Conservation (phyloP, 2,797 vertebrate genomes). For the Takifugu ocellatus region DNA sequence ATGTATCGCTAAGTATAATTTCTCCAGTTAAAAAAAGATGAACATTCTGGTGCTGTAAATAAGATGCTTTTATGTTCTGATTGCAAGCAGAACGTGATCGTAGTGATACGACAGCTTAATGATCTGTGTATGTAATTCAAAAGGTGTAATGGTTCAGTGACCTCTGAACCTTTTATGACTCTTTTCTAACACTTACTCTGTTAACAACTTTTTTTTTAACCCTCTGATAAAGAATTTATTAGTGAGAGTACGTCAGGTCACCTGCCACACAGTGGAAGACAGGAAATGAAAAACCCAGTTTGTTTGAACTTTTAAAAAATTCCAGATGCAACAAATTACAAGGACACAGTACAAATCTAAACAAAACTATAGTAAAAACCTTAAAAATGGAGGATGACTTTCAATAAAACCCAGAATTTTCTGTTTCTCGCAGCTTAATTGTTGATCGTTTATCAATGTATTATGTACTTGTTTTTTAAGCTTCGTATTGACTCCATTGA, state of each 20-base stretch:
- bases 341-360: too few species aligned
- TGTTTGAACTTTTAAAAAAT: too few species aligned
- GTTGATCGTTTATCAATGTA: too few species aligned
- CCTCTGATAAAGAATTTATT: background rate
- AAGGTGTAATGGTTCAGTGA: slow-evolving; percentile 7
- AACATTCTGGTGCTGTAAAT: background rate
- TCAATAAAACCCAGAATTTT: too few species aligned
- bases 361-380: too few species aligned
- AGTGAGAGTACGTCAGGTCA: slow-evolving; percentile 11
- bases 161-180: slow-evolving; percentile 29
- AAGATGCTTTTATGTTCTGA: background rate
- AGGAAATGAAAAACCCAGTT: background rate
- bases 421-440: too few species aligned
- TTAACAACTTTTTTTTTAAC: background rate
- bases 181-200: slow-evolving; percentile 4
- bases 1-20: slow-evolving; percentile 43
- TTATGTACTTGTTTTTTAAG: too few species aligned
- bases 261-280: background rate
- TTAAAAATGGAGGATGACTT: too few species aligned
- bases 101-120: too few species aligned
- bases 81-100: background rate
- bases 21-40: background rate
- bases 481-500: too few species aligned
- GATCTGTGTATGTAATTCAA: too few species aligned
- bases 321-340: too few species aligned